phyloP scores from a whole-genome alignment of 2,888 invertebrate genomes.

The Dasysyrphus albostriatus region DNA sequence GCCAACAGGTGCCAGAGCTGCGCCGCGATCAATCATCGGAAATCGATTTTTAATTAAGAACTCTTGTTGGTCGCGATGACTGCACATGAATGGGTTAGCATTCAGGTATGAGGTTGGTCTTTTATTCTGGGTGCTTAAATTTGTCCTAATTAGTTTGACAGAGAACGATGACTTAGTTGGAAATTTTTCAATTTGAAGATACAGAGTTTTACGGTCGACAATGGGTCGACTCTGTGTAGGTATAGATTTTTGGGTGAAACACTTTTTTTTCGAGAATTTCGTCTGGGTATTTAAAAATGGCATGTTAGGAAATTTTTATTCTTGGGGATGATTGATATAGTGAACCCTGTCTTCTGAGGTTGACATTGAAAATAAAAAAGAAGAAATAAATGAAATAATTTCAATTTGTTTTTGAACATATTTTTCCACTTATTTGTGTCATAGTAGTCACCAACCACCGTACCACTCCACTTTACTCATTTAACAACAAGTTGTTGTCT shows the following conservation, averaged over 20 bases:
- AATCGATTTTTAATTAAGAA: conserved; percentile 84
- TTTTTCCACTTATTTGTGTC: not conserved
- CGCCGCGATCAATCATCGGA: conserved; percentile 83
- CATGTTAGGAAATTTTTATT: conserved; percentile 58
- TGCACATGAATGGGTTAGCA: conserved; percentile 66
- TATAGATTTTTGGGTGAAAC: conserved; percentile 28
- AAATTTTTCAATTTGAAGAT: conserved; percentile 44
- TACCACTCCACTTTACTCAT: too few relatives aligned
- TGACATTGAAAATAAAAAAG: conserved; percentile 46
- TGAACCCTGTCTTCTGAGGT: conserved; percentile 6
- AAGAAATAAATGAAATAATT: not conserved
- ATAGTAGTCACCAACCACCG: not conserved
- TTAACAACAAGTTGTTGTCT: too few relatives aligned
- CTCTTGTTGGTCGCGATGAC: conserved; percentile 80
- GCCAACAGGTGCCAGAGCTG: conserved; percentile 83
- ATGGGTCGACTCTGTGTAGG: conserved; percentile 3
- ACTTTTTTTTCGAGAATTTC: conserved; percentile 59
- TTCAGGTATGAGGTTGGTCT: conserved; percentile 71
- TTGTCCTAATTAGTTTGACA: conserved; percentile 83
- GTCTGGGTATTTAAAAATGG: conserved; percentile 71
- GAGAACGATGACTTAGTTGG: conserved; percentile 80
- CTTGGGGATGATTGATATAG: conserved; percentile 63
- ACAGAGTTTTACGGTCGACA: conserved; percentile 24
- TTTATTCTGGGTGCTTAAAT: conserved; percentile 80
- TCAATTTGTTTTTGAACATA: not conserved